phyloP scores from a whole-genome alignment of 2,113 vertebrate genomes.

The Cyanoderma ruficeps region DNA sequence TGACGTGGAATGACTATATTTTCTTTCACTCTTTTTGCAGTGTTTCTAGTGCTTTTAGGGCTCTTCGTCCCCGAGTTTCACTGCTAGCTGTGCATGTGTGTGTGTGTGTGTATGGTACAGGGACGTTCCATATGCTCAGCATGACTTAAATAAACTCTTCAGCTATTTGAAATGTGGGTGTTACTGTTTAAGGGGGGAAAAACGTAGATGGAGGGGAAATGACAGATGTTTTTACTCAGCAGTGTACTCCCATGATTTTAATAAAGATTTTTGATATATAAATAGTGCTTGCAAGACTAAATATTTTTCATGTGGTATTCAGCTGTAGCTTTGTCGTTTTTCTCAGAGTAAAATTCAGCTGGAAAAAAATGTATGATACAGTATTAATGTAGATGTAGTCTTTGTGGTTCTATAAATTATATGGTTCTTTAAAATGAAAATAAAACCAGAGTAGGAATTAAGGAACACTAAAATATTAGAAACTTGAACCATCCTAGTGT shows the following conservation, averaged over 20 bases:
- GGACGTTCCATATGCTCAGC: conserved; percentile 59
- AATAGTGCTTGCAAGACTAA: conserved; percentile 49
- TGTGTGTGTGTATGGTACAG: background rate
- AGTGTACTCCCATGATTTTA: conserved; percentile 48
- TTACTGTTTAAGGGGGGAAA: conserved; percentile 26
- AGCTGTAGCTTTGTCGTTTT: conserved; percentile 4
- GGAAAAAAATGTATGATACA: background rate
- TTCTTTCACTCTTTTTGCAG: background rate
- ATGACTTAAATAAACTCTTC: conserved; percentile 61
- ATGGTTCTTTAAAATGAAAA: conserved; percentile 5
- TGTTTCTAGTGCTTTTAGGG: background rate
- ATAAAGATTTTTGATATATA: conserved; percentile 59
- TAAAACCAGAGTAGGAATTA: background rate
- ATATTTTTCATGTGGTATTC: conserved; percentile 50
- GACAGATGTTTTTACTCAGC: conserved; percentile 66
- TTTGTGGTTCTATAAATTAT: background rate
- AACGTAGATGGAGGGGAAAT: conserved; percentile 36
- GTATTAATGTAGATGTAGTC: background rate
- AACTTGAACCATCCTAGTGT: background rate
- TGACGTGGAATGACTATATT: background rate
- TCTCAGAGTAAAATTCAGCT: background rate
- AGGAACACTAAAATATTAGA: background rate
- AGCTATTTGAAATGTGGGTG: conserved; percentile 54
- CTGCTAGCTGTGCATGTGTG: background rate
- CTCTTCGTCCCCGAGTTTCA: conserved; percentile 11